These are phyloP conservation scores for Phaonia tiefii DNA, from an alignment of 2,888 invertebrate species.

Conservation along the genomic window DNA sequence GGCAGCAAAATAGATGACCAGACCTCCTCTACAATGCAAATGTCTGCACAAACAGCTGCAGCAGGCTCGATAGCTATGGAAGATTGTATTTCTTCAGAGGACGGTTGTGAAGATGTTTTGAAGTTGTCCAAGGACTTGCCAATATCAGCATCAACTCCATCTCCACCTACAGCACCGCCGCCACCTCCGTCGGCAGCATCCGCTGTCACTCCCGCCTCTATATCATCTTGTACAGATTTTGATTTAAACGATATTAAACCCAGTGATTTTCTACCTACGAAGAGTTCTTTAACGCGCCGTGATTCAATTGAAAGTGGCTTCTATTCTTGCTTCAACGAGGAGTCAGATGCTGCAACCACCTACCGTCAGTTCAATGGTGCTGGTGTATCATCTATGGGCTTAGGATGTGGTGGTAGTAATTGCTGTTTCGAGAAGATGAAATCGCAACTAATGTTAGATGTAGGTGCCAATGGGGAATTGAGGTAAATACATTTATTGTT, in stretches of 20 bases:
- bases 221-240: conserved; percentile 71
- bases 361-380: conserved; percentile 74
- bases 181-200: conserved; percentile 70
- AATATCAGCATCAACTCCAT: conserved; percentile 58
- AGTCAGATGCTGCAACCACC: conserved; percentile 84
- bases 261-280: conserved; percentile 73
- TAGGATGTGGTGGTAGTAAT: conserved; percentile 71
- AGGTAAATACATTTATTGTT: conserved; percentile 69
- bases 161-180: conserved; percentile 66
- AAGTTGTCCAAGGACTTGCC: conserved; percentile 57
- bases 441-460: conserved; percentile 76
- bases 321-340: conserved; percentile 92
- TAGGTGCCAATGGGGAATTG: conserved; percentile 72
- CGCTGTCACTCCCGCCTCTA: conserved; percentile 69
- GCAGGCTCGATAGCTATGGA: conserved; percentile 61
- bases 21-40: conserved; percentile 38
- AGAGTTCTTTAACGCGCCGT: conserved; percentile 83
- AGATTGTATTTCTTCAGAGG: conserved; percentile 73
- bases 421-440: conserved; percentile 78
- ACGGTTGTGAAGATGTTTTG: conserved; percentile 70
- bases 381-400: conserved; percentile 47
- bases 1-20: conserved; percentile 68
- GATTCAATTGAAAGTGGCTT: conserved; percentile 95
- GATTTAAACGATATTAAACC: conserved; percentile 74
- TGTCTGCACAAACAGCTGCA: conserved; percentile 58